Conservation (phyloP, 2,797 vertebrate species). For the Sebastes itinus region DNA sequence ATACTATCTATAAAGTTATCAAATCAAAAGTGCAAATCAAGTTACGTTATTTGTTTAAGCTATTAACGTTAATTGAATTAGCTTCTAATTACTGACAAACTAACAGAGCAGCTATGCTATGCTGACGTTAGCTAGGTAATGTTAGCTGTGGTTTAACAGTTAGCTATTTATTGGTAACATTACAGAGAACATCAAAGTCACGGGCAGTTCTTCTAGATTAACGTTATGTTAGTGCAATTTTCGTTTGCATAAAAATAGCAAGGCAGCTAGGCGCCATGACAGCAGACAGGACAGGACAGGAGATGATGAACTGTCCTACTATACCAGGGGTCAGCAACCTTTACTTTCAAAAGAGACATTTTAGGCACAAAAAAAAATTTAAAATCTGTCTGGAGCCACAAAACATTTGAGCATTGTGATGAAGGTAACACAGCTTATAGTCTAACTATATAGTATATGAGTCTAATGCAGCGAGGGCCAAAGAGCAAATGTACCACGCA, state of each 20-base stretch:
- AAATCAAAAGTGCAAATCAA: not conserved
- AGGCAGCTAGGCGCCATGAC: not conserved
- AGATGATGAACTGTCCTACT: not conserved
- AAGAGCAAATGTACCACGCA: too few species aligned
- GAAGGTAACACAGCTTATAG: too few species aligned
- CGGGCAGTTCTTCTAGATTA: not conserved
- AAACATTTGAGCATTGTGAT: too few species aligned
- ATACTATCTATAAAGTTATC: not conserved
- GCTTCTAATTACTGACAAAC: not conserved
- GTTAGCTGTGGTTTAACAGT: not conserved
- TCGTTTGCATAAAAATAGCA: not conserved
- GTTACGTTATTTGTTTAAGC: not conserved
- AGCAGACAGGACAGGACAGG: not conserved
- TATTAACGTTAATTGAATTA: not conserved
- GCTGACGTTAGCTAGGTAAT: not conserved
- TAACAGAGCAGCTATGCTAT: not conserved
- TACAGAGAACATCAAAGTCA: not conserved
- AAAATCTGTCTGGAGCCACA: too few species aligned
- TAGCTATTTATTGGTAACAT: not conserved
- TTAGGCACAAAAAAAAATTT: too few species aligned
- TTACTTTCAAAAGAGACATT: too few species aligned
- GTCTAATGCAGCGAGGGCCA: too few species aligned
- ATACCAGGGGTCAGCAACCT: too few species aligned
- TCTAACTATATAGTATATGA: too few species aligned
- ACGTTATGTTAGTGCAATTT: not conserved